Percentiles rank a stretch among this genome's conserved stretches.
phyloP scores from a whole-genome alignment of 2,888 invertebrate genomes.

The Tetragonisca angustula region DNA sequence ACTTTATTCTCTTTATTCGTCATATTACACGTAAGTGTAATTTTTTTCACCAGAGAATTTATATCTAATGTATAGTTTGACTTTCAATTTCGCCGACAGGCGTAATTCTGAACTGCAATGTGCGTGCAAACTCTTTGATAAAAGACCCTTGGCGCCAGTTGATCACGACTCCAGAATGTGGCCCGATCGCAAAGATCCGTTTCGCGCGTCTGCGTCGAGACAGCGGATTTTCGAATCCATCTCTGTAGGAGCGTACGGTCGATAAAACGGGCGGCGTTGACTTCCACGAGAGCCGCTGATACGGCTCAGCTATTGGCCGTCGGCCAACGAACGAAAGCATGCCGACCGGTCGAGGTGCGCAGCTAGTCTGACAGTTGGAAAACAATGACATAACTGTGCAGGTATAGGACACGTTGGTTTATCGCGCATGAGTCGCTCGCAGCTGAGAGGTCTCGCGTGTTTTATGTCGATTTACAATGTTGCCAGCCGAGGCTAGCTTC shows the following conservation, averaged over 20 bases:
- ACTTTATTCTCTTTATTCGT: not conserved
- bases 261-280: slow-evolving; percentile 72
- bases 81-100: not conserved
- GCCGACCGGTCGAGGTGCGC: slow-evolving; percentile 67
- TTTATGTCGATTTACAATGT: slow-evolving; percentile 51
- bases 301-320: slow-evolving; percentile 67
- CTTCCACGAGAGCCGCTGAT: slow-evolving; percentile 55
- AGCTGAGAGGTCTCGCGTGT: slow-evolving; percentile 59
- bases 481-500: slow-evolving; percentile 31
- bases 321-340: slow-evolving; percentile 69
- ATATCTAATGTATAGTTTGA: not conserved
- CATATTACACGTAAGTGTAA: not conserved
- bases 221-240: slow-evolving; percentile 69
- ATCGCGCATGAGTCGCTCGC: slow-evolving; percentile 56
- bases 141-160: slow-evolving; percentile 44
- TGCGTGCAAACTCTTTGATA: not conserved
- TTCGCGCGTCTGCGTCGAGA: slow-evolving; percentile 65
- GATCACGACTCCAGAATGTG: slow-evolving; percentile 27
- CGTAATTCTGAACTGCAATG: not conserved
- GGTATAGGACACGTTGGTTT: slow-evolving; percentile 47
- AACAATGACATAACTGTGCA: slow-evolving; percentile 72
- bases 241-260: slow-evolving; percentile 66
- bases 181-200: slow-evolving; percentile 59
- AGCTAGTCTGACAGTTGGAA: slow-evolving; percentile 70
- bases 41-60: not conserved